Evolutionary conservation across 2,797 vertebrate species (phyloP).

Genomic region (Darevskia nairensis): DNA sequence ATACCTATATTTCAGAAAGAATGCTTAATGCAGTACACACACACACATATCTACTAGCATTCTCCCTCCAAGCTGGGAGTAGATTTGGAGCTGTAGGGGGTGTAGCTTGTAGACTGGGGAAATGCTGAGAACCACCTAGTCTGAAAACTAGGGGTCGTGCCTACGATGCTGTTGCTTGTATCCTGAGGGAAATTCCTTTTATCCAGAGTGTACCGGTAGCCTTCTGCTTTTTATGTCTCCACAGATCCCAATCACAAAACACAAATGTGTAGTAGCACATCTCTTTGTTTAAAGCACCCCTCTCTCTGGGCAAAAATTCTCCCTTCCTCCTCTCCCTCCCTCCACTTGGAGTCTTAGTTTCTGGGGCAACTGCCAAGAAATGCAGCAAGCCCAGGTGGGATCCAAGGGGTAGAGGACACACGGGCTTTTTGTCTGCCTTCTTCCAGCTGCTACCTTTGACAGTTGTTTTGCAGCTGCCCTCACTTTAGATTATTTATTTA

Average conservation of each 20-base stretch:
- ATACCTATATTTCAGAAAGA: not conserved
- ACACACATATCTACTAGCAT: slow-evolving; percentile 70
- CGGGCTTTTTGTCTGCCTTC: slow-evolving; percentile 74
- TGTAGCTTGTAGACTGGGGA: not conserved
- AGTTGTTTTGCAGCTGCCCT: slow-evolving; percentile 62
- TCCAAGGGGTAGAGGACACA: slow-evolving; percentile 63
- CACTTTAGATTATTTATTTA: not conserved
- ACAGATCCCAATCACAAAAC: not conserved
- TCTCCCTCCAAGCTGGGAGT: slow-evolving; percentile 80
- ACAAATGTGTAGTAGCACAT: not conserved
- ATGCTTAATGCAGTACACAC: not conserved
- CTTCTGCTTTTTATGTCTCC: not conserved
- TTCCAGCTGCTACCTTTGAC: slow-evolving; percentile 85
- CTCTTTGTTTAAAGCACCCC: not conserved
- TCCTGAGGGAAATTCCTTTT: not conserved
- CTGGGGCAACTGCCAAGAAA: not conserved
- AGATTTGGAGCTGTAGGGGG: not conserved
- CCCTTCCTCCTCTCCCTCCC: not conserved
- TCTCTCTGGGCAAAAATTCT: not conserved
- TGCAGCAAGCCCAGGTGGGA: slow-evolving; percentile 75
- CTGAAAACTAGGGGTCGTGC: not conserved
- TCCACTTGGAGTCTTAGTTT: not conserved
- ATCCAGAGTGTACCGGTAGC: not conserved
- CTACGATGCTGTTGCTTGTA: not conserved
- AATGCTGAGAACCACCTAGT: not conserved